These are phyloP conservation scores for Muricea muricata DNA, from an alignment of 92 coral and sea anemone genomes.

Conservation along the genomic window DNA sequence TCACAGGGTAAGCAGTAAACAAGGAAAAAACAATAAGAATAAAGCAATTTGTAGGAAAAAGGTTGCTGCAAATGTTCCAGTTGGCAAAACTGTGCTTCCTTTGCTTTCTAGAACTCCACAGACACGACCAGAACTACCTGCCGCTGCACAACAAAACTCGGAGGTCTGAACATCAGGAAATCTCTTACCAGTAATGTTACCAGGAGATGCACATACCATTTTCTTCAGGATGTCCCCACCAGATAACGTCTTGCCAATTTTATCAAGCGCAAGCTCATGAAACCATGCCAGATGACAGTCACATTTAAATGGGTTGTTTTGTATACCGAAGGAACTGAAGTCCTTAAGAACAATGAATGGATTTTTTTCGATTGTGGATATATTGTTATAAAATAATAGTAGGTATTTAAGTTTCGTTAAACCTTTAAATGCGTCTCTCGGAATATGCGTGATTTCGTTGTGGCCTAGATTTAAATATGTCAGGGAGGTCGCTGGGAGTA, in stretches of 20 bases:
- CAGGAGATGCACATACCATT: constrained; percentile 3
- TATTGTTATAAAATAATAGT: constrained; percentile 4
- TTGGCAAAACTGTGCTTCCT: neutral
- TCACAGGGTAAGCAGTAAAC: too few species aligned
- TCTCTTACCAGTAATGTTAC: neutral
- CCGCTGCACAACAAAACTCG: constrained; percentile 15
- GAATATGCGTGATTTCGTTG: constrained; percentile 12
- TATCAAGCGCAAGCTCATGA: neutral
- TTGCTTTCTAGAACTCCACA: neutral
- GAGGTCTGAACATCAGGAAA: neutral
- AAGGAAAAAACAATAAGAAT: neutral
- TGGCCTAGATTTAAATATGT: neutral
- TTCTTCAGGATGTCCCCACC: neutral
- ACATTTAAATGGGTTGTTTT: constrained; percentile 17
- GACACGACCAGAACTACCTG: neutral
- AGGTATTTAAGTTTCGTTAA: neutral
- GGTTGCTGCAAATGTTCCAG: neutral
- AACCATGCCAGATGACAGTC: constrained; percentile 29
- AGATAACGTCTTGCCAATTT: neutral
- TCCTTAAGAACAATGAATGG: neutral
- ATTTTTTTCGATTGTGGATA: constrained; percentile 24
- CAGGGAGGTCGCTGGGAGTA: neutral
- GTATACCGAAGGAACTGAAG: neutral
- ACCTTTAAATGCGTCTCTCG: constrained; percentile 19
- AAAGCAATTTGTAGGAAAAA: neutral